phyloP scores from a whole-genome alignment of 2,888 invertebrate species.

The Drosophila multiciliata region DNA sequence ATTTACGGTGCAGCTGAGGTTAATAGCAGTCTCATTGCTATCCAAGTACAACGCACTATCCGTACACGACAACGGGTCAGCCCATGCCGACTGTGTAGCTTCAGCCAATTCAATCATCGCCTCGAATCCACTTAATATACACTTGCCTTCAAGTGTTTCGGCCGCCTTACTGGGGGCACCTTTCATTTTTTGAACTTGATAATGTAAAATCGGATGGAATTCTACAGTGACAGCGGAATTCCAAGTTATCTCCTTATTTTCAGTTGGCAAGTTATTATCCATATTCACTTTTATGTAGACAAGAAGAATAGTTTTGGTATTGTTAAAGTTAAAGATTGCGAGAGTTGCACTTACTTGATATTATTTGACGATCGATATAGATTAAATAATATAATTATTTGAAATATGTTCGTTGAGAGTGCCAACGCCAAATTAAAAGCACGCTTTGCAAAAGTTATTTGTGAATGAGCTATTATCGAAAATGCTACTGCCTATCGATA shows the following conservation, averaged over 20 bases:
- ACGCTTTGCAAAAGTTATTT: background rate
- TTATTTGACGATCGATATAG: background rate
- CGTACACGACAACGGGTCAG: too few species aligned
- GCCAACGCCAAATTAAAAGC: background rate
- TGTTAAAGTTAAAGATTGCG: background rate
- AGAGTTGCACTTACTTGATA: background rate
- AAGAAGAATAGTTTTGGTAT: background rate
- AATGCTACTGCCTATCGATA: background rate
- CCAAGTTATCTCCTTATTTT: background rate
- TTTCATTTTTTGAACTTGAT: background rate
- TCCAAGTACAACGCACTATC: background rate
- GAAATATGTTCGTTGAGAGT: background rate
- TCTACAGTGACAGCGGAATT: background rate
- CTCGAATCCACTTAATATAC: background rate
- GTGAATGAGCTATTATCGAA: background rate
- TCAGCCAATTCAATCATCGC: background rate
- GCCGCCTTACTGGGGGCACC: background rate
- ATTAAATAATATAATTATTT: too few species aligned
- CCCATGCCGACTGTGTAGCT: background rate
- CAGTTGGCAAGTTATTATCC: background rate
- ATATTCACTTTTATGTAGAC: background rate
- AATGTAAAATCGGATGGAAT: background rate
- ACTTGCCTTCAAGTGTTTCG: too few species aligned
- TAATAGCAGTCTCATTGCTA: background rate
- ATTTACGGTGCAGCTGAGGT: background rate